Percentiles rank a stretch among this genome's conserved stretches.
These are phyloP conservation scores for Himalopsyche tibetana DNA, from an alignment of 2,888 invertebrate species.

Conservation along the genomic window DNA sequence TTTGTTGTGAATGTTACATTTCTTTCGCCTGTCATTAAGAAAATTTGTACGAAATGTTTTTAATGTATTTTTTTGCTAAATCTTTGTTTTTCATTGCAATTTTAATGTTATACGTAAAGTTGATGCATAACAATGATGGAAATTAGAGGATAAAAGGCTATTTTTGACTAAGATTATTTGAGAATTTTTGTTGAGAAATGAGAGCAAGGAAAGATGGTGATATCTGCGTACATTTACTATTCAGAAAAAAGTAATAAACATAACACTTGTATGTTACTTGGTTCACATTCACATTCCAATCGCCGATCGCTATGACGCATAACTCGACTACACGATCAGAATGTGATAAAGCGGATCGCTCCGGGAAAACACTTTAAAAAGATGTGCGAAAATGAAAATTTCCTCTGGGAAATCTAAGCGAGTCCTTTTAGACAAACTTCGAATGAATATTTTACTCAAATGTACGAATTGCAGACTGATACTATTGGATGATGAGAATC, in stretches of 20 bases:
- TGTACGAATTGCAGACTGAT: slow-evolving; percentile 26
- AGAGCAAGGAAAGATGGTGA: background rate
- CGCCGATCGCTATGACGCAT: slow-evolving; percentile 28
- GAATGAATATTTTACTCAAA: slow-evolving; percentile 34
- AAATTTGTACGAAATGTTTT: too few species aligned
- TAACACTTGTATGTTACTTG: slow-evolving; percentile 22
- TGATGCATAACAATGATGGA: too few species aligned
- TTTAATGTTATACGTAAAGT: too few species aligned
- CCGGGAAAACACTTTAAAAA: slow-evolving; percentile 31
- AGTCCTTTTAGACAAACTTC: slow-evolving; percentile 34
- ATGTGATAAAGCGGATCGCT: slow-evolving; percentile 34
- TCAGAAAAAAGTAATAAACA: slow-evolving; percentile 31
- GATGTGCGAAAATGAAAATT: slow-evolving; percentile 34
- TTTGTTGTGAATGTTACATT: too few species aligned
- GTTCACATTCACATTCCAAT: slow-evolving; percentile 31
- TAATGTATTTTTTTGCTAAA: too few species aligned
- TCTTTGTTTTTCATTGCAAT: too few species aligned
- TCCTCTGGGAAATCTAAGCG: slow-evolving; percentile 34
- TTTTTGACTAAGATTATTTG: too few species aligned
- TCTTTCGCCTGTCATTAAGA: too few species aligned
- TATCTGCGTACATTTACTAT: slow-evolving; percentile 17
- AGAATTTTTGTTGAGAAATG: background rate
- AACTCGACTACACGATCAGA: slow-evolving; percentile 26
- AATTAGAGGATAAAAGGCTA: too few species aligned
- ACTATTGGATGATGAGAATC: background rate